phyloP scores from a whole-genome alignment of 2,113 vertebrate species.

The Oplegnathus fasciatus region DNA sequence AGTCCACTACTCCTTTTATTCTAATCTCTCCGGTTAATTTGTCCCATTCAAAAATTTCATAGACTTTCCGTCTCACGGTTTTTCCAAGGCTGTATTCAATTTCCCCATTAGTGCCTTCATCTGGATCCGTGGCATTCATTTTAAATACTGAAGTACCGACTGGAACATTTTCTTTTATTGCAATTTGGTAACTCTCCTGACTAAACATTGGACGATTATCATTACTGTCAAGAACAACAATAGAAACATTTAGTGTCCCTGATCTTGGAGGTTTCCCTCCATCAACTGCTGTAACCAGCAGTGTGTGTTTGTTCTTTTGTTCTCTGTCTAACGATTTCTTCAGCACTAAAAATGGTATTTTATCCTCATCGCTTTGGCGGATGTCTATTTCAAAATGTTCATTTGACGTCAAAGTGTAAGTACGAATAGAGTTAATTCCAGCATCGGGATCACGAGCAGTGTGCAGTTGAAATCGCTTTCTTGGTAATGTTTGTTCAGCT shows the following conservation, averaged over 20 bases:
- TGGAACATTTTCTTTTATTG: constrained; percentile 58
- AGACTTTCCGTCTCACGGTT: constrained; percentile 21
- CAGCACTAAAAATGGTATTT: constrained; percentile 67
- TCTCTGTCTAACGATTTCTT: constrained; percentile 75
- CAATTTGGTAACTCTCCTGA: constrained; percentile 42
- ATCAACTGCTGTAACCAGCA: constrained; percentile 73
- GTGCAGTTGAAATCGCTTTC: constrained; percentile 72
- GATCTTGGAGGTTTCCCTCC: constrained; percentile 71
- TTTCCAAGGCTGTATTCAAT: constrained; percentile 61
- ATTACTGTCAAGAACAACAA: constrained; percentile 54
- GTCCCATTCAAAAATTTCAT: constrained; percentile 47
- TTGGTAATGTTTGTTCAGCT: constrained; percentile 52
- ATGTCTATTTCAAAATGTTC: constrained; percentile 72
- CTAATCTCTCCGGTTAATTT: constrained; percentile 46
- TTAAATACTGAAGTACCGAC: not conserved
- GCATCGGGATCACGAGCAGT: constrained; percentile 71
- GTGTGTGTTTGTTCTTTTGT: not conserved
- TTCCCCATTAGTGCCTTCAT: constrained; percentile 54
- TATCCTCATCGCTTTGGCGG: constrained; percentile 49
- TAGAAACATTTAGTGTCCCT: constrained; percentile 57
- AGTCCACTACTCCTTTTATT: constrained; percentile 44
- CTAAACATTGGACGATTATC: constrained; percentile 75
- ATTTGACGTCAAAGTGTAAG: constrained; percentile 69
- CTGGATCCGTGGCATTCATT: constrained; percentile 52
- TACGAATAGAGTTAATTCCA: constrained; percentile 70